Evolutionary conservation across 1,140 invertebrate genomes (phyloP), one percentile per base, ranked within the genome.

Genomic region (Eurosta solidaginis): DNA sequence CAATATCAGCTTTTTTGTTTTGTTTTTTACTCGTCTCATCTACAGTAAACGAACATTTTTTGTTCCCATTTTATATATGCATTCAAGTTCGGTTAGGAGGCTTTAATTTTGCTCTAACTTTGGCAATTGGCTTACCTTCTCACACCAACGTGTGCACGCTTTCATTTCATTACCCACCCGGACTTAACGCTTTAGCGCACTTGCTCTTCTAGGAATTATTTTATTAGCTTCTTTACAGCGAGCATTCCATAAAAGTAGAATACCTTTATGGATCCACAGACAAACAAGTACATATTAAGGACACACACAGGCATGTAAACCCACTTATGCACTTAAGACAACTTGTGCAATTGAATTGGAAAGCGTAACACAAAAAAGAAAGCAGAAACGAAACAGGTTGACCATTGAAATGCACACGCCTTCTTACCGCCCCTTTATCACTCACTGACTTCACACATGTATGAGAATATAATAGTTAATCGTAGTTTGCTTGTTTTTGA

Each of bases 201-300:
- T 29, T 68, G 40, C 6, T 22, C n/a, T n/a, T 17, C 33, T 29
- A 40, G 33, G 59, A 68, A 68, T 40, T 68, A 68, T 68, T 68
- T 68, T 68, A 68, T 68, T 68, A 68, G 59, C 29, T 68, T 68
- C 33, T n/a, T n/a, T n/a, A n/a, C n/a, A n/a, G n/a, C n/a, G n/a
- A 68, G 59, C 29, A 29, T 68, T 14, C 40, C 59, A 33, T 68
- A 68, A 68, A 68, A 29, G 33, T 68, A 68, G 40, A 68, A 40
- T 40, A 33, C 59, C 40, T 68, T 68, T 29, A 68, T 40, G 59
- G 33, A 68, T n/a, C 40, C 17, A 14, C 59, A 9, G 7, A 40
- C 25, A 68, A 4, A 68, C 29, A 42, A 14, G 12, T n/a, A 17
- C 14, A 63, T 20, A 42, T 33, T 40, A 20, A n/a, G n/a, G n/a